Percentiles rank a stretch among this genome's conserved stretches.
phyloP scores from a whole-genome alignment of 2,888 invertebrate species.

The Morpho helenor region DNA sequence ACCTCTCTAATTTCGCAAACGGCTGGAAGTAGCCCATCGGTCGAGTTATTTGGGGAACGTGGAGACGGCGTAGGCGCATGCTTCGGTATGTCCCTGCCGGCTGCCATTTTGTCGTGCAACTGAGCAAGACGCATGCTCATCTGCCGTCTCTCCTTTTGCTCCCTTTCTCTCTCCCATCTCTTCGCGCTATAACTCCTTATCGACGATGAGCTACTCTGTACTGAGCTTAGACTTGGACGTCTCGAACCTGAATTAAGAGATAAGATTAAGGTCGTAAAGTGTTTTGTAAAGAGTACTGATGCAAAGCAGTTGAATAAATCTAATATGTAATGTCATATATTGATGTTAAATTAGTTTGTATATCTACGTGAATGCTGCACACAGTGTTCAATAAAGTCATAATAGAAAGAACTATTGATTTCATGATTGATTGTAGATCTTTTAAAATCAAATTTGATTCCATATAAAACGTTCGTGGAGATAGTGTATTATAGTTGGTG shows the following conservation, averaged over 20 bases:
- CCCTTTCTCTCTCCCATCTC: conserved; percentile 88
- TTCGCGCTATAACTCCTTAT: conserved; percentile 90
- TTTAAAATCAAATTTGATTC: no score
- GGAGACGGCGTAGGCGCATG: conserved; percentile 85
- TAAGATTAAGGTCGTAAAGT: conserved; percentile 1
- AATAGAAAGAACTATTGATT: no score
- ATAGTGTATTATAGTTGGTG: no score
- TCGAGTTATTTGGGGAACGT: conserved; percentile 87
- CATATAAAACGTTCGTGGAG: no score
- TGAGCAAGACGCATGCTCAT: conserved; percentile 87
- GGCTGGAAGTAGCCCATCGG: conserved; percentile 89
- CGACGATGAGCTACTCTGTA: conserved; percentile 91
- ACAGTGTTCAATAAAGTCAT: no score
- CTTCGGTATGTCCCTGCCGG: conserved; percentile 67
- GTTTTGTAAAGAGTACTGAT: neutral
- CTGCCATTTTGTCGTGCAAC: conserved; percentile 81
- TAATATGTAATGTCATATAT: neutral
- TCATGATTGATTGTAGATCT: no score
- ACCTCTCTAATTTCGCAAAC: conserved; percentile 90
- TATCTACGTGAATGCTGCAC: no score
- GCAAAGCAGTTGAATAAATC: neutral
- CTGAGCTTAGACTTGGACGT: conserved; percentile 91
- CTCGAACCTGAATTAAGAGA: conserved; percentile 82
- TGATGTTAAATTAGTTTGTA: no score
- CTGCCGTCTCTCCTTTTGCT: conserved; percentile 89